phyloP scores from a whole-genome alignment of 2,888 invertebrate species.

The Zygothrica quintamaculata region DNA sequence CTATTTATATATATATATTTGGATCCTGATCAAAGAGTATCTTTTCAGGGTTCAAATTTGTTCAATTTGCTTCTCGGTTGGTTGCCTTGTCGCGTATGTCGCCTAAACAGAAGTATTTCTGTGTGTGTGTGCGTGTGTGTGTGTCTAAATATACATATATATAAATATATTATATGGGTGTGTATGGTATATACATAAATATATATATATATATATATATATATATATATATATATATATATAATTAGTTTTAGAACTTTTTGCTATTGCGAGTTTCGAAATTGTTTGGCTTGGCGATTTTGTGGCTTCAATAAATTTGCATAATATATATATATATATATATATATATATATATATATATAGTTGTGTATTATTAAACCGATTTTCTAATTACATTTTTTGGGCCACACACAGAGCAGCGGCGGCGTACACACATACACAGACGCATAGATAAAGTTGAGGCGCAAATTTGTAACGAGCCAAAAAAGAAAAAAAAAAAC shows the following conservation, averaged over 20 bases:
- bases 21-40: not conserved
- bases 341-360: not conserved
- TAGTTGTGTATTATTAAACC: conserved; percentile 1
- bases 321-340: conserved; percentile 28
- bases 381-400: conserved; percentile 41
- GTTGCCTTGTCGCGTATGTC: not conserved
- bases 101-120: too few species aligned
- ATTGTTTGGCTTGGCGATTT: conserved; percentile 27
- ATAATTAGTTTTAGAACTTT: conserved; percentile 43
- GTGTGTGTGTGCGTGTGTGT: not conserved
- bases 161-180: not conserved
- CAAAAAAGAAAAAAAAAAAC: conserved; percentile 49
- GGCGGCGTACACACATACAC: conserved; percentile 1
- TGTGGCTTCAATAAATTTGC: conserved; percentile 38
- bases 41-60: not conserved
- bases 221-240: conserved; percentile 5
- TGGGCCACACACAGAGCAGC: conserved; percentile 34
- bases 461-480: conserved; percentile 53
- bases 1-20: not conserved
- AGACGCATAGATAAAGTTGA: conserved; percentile 21
- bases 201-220: conserved; percentile 4
- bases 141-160: conserved; percentile 3
- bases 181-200: too few species aligned
- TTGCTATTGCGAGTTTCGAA: conserved; percentile 23
- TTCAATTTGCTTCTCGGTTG: not conserved